phyloP scores from a whole-genome alignment of 2,113 vertebrate genomes.

The Lepisosteus oculatus region DNA sequence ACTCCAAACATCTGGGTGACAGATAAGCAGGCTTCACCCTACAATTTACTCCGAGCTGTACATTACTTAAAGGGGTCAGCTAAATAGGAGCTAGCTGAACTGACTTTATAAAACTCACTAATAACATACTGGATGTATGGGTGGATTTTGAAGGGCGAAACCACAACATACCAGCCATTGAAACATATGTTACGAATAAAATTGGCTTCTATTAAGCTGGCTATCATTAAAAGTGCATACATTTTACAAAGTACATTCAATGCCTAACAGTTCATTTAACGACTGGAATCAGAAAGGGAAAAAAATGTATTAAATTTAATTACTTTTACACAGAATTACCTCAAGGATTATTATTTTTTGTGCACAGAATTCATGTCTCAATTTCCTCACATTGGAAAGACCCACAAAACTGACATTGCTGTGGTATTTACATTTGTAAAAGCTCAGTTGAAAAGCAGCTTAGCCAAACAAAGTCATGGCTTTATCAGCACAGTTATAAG shows the following conservation, averaged over 20 bases:
- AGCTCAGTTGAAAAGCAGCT: no score
- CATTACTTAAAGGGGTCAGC: background rate
- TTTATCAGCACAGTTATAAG: no score
- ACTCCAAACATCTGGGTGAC: conserved; percentile 24
- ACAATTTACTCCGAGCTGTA: conserved; percentile 3
- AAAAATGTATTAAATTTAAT: background rate
- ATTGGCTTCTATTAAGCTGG: background rate
- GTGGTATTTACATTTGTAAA: no score
- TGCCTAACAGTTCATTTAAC: background rate
- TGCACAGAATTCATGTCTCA: background rate
- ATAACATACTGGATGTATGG: conserved; percentile 20
- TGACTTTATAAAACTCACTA: conserved; percentile 25
- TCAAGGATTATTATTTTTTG: background rate
- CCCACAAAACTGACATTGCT: no score
- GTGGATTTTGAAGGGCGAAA: conserved; percentile 29
- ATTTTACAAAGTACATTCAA: background rate
- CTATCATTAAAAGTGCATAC: conserved; percentile 1
- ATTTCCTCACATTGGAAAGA: background rate
- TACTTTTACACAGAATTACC: background rate
- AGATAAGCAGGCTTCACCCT: conserved; percentile 5
- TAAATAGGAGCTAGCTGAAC: background rate
- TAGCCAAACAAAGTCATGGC: no score
- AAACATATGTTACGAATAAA: conserved; percentile 42
- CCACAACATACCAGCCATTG: conserved; percentile 21
- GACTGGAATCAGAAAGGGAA: background rate